A percentile compares a stretch with the other conserved stretches of the same genome.
phyloP scores from a whole-genome alignment of 2,888 invertebrate species.

The Nycteola revayana region DNA sequence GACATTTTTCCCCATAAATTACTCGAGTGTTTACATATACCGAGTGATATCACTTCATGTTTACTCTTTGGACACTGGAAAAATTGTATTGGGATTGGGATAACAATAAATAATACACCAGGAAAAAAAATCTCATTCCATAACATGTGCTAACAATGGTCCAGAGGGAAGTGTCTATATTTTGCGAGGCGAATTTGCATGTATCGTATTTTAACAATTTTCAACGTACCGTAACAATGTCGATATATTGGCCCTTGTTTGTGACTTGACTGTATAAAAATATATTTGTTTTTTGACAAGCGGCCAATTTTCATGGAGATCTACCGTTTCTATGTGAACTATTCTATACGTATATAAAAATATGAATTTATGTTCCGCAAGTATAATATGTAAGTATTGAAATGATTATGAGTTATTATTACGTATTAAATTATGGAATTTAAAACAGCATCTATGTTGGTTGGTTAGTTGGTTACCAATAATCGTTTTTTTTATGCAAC shows the following conservation, averaged over 20 bases:
- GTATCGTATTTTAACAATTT: slow-evolving; percentile 21
- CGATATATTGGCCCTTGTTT: slow-evolving; percentile 8
- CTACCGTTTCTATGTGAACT: too few species aligned
- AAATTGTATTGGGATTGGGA: slow-evolving; percentile 47
- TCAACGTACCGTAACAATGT: not conserved
- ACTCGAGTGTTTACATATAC: slow-evolving; percentile 13
- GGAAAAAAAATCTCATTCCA: slow-evolving; percentile 52
- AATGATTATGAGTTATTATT: too few species aligned
- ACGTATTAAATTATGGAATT: too few species aligned
- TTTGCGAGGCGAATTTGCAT: slow-evolving; percentile 32
- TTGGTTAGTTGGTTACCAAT: too few species aligned
- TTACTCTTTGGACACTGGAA: slow-evolving; percentile 26
- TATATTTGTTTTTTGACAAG: too few species aligned
- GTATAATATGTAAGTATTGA: too few species aligned
- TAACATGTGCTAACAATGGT: slow-evolving; percentile 52
- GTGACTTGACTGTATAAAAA: too few species aligned
- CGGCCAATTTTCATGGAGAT: too few species aligned
- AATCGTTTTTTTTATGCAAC: too few species aligned
- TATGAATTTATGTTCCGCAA: too few species aligned
- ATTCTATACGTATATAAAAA: too few species aligned
- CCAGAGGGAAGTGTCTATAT: slow-evolving; percentile 34
- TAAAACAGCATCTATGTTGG: too few species aligned
- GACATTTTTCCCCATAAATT: slow-evolving; percentile 7
- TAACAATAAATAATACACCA: slow-evolving; percentile 48
- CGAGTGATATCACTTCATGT: slow-evolving; percentile 10